phyloP scores from a whole-genome alignment of 1,140 invertebrate species.

The Pissodes strobi region DNA sequence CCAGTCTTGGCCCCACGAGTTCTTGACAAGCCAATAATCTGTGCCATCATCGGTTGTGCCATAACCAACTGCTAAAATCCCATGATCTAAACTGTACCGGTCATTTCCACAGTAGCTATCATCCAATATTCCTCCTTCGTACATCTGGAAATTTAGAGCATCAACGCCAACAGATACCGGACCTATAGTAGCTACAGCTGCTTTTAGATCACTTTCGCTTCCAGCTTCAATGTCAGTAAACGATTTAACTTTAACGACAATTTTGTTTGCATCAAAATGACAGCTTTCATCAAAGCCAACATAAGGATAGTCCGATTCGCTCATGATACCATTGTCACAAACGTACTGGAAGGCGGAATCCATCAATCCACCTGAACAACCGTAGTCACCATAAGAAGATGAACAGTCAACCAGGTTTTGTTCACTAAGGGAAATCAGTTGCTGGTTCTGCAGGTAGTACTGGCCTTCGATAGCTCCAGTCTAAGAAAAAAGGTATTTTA shows the following conservation, averaged over 20 bases:
- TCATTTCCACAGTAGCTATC: conserved; percentile 4
- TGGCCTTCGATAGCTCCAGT: conserved; percentile 10
- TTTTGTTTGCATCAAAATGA: not conserved
- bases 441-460: conserved; percentile 63
- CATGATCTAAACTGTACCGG: conserved; percentile 26
- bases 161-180: conserved; percentile 89
- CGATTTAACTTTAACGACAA: not conserved
- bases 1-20: conserved; percentile 39
- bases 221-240: conserved; percentile 2
- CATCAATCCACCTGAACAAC: conserved; percentile 24
- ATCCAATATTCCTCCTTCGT: conserved; percentile 33
- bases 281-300: not conserved
- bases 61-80: conserved; percentile 40
- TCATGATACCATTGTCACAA: conserved; percentile 20
- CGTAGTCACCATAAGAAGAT: conserved; percentile 8
- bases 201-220: conserved; percentile 12
- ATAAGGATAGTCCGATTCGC: conserved; percentile 22
- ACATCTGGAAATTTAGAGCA: conserved; percentile 59
- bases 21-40: conserved; percentile 42
- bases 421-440: conserved; percentile 90
- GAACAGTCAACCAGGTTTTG: conserved; percentile 73
- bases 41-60: conserved; percentile 20
- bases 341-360: conserved; percentile 14
- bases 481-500: conserved; percentile 8
- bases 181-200: conserved; percentile 51